phyloP scores from a whole-genome alignment of 2,888 invertebrate genomes.

The Pseudeuparius sepicola region DNA sequence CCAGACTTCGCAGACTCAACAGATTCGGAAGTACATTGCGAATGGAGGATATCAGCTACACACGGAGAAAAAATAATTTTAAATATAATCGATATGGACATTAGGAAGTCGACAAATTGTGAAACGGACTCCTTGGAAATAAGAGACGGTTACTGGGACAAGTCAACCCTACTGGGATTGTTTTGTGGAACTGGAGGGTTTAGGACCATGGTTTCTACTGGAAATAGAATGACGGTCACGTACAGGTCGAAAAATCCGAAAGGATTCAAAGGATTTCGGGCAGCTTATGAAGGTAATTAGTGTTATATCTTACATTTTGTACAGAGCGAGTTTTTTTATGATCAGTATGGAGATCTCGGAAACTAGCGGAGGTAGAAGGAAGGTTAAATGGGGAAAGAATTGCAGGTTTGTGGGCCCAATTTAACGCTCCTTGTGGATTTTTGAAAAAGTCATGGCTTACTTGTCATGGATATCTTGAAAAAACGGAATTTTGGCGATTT shows the following conservation, averaged over 20 bases:
- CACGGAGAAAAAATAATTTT: conserved; percentile 90
- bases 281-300: conserved; percentile 76
- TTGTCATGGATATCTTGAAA: no score
- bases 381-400: no score
- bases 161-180: conserved; percentile 75
- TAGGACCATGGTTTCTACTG: conserved; percentile 67
- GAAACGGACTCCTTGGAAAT: conserved; percentile 83
- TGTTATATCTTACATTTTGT: no score
- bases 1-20: conserved; percentile 43
- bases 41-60: conserved; percentile 94
- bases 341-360: no score
- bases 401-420: no score
- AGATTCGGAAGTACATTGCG: conserved; percentile 69
- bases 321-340: no score
- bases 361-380: no score
- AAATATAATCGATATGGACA: conserved; percentile 80
- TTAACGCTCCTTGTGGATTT: no score
- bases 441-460: no score
- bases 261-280: conserved; percentile 72
- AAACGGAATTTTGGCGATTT: no score
- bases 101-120: conserved; percentile 77
- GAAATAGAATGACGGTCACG: conserved; percentile 83
- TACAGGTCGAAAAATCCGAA: conserved; percentile 63
- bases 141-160: conserved; percentile 88
- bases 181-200: conserved; percentile 75